These are phyloP conservation scores for Limanda limanda DNA, from an alignment of 2,113 vertebrate species.

Conservation along the genomic window DNA sequence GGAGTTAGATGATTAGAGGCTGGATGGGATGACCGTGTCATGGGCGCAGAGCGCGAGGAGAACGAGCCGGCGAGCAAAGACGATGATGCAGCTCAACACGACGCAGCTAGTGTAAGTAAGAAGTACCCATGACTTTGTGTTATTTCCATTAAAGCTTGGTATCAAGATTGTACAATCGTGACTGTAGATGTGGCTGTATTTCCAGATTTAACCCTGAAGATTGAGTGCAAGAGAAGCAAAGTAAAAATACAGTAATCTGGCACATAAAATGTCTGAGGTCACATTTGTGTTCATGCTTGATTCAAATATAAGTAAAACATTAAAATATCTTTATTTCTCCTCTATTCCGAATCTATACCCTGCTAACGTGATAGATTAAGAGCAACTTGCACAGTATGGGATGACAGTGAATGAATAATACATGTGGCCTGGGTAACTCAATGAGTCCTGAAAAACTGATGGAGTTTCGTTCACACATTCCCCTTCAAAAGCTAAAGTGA, in stretches of 20 bases:
- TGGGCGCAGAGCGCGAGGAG: constrained; percentile 75
- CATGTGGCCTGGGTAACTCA: constrained; percentile 71
- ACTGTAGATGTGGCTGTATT: not conserved
- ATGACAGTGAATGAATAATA: constrained; percentile 80
- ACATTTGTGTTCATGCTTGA: not conserved
- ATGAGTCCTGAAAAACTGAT: constrained; percentile 59
- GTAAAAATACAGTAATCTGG: not conserved
- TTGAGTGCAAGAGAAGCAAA: not conserved
- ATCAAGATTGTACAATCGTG: not conserved
- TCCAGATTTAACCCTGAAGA: not conserved
- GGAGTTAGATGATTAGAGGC: constrained; percentile 37
- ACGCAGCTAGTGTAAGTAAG: constrained; percentile 78
- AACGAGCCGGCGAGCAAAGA: constrained; percentile 48
- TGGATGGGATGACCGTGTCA: constrained; percentile 71
- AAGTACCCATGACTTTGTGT: not conserved
- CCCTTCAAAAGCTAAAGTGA: constrained; percentile 17
- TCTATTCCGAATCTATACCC: constrained; percentile 33
- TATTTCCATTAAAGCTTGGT: not conserved
- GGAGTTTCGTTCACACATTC: constrained; percentile 23
- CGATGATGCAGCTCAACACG: constrained; percentile 59
- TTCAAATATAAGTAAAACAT: constrained; percentile 15
- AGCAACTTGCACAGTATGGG: constrained; percentile 69
- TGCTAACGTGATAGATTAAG: constrained; percentile 58
- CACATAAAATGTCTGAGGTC: not conserved
- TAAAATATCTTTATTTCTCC: not conserved